A percentile compares a stretch with the other conserved stretches of the same genome.
phyloP scores from a whole-genome alignment of 1,140 invertebrate species.

The Belonocnema kinseyi region DNA sequence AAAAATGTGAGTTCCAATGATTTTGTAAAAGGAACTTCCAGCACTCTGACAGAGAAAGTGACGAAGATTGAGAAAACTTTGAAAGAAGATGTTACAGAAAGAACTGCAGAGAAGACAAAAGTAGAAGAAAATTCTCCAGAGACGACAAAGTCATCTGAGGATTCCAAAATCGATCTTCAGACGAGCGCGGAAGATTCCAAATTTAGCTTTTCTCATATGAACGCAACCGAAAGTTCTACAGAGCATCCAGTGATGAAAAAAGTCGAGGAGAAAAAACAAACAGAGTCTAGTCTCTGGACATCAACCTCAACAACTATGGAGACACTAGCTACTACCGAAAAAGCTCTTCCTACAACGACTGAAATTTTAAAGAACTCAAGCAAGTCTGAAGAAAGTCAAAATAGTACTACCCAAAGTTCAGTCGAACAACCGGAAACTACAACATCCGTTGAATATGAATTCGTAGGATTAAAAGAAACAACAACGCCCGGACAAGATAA shows the following conservation, averaged over 20 bases:
- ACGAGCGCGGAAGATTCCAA: constrained; percentile 33
- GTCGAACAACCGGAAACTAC: constrained; percentile 45
- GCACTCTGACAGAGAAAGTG: background rate
- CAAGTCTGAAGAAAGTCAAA: background rate
- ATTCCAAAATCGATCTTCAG: background rate
- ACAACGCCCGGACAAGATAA: constrained; percentile 12
- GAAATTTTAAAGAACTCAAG: background rate
- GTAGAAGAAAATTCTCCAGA: background rate
- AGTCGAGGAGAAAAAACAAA: background rate
- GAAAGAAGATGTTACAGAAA: background rate
- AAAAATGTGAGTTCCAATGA: background rate
- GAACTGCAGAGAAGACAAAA: background rate
- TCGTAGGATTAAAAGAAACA: constrained; percentile 62
- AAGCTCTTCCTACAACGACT: background rate
- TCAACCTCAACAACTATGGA: constrained; percentile 2
- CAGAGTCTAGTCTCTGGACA: constrained; percentile 14
- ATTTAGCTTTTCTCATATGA: constrained; percentile 44
- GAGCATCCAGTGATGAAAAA: constrained; percentile 24
- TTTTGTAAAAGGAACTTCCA: background rate
- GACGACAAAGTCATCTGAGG: background rate
- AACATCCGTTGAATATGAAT: constrained; percentile 62
- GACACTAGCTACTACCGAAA: background rate
- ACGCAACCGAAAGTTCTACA: constrained; percentile 46
- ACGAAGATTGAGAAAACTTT: background rate
- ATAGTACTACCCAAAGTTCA: constrained; percentile 33